Evolutionary conservation across 2,113 vertebrate genomes (phyloP), one percentile per base, ranked within the genome.

Genomic region (Phyllostomus discolor): DNA sequence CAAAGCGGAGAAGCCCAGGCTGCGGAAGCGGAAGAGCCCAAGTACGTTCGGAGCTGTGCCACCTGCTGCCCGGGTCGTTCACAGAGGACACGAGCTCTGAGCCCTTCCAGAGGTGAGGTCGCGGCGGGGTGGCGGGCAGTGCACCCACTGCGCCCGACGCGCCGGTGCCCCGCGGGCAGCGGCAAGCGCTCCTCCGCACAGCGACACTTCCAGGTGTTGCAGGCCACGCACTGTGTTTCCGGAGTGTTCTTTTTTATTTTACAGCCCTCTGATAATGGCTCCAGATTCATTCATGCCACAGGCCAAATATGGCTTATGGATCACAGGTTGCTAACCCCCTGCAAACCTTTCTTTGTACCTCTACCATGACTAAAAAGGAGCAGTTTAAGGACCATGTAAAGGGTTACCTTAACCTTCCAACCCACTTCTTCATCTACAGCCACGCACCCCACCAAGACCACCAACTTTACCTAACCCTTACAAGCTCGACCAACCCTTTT

Each of bases 271-370:
- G 88, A 95, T 84, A 90, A 57, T 62, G 28, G 62, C 54, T 94
- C 35, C 7, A 9, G 48, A 17, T 33, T 78, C 15, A 33, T 38
- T 69, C 3, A 85, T 46, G 79, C 52, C 64, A 83, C 46, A 82
- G 33, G 26, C 26, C 28, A 85, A 2, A 72, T 20, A 70, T 10
- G 31, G 54, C 35, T 19, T 80, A 20, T 5, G 20, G 54, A 17
- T 12, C 16, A 43, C 3, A 69, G 52, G 54, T 72, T 93, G 81
- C 33, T 72, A 57, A 94, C 6, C 3, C 12, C 19, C 1, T 91
- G 7, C 64, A 82, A 91, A 96, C 24, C 59, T n/a, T 86, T 31
- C 89, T 15, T 83, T 96, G 35, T 8, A 95, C 33, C 38, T 92
- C 64, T 86, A 89, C 4, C 15, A 91, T 24, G 17, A 93, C 0